Conservation (phyloP, 2,888 invertebrate genomes). For the Loripinus fragilis region DNA sequence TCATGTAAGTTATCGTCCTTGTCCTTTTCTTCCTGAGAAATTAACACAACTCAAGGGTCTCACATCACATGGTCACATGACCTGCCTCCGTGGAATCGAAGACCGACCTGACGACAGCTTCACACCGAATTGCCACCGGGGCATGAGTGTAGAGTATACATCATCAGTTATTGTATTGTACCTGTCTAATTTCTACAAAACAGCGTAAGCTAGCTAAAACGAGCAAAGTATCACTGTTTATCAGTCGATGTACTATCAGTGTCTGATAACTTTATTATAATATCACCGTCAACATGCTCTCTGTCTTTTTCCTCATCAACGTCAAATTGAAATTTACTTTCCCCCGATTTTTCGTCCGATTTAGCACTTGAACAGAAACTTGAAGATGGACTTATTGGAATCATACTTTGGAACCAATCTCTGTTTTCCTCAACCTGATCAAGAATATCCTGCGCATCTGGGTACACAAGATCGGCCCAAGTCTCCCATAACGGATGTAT, state of each 20-base stretch:
- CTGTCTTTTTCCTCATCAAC: conserved; percentile 67
- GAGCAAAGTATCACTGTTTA: conserved; percentile 5
- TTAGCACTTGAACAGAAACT: conserved; percentile 74
- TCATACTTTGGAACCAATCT: conserved; percentile 96
- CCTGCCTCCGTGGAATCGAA: conserved; percentile 28
- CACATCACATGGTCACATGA: conserved; percentile 16
- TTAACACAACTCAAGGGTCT: conserved; percentile 19
- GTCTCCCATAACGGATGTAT: conserved; percentile 99
- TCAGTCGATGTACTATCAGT: conserved; percentile 3
- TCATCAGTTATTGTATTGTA: no score
- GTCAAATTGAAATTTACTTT: conserved; percentile 74
- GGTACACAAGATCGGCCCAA: conserved; percentile 99
- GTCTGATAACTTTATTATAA: conserved; percentile 47
- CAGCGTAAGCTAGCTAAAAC: conserved; percentile 11
- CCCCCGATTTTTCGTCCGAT: conserved; percentile 58
- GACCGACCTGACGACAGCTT: conserved; percentile 22
- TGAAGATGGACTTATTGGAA: conserved; percentile 92
- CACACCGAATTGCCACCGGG: conserved; percentile 35
- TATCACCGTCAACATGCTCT: conserved; percentile 29
- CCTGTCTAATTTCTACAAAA: conserved; percentile 28
- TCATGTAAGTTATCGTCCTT: conserved; percentile 3
- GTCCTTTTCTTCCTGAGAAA: conserved; percentile 14
- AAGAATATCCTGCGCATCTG: conserved; percentile 98
- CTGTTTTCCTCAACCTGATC: conserved; percentile 99
- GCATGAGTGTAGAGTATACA: conserved; percentile 34